phyloP scores from a whole-genome alignment of 2,888 invertebrate species.

The Lasioglossum oenotherae region DNA sequence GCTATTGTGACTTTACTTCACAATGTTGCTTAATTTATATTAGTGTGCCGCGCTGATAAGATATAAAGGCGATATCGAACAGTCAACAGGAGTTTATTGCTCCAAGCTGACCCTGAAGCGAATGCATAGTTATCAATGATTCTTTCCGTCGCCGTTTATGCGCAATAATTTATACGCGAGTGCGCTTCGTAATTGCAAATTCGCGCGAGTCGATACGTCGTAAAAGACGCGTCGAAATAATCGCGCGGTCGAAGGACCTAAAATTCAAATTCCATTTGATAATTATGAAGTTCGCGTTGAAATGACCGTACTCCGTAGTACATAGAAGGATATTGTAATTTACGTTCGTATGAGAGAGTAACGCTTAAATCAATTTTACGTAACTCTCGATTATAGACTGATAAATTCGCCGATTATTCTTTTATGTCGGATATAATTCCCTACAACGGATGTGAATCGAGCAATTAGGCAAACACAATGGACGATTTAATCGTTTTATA shows the following conservation, averaged over 20 bases:
- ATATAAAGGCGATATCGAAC: constrained; percentile 19
- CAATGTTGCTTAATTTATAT: constrained; percentile 11
- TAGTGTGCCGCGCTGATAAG: background rate
- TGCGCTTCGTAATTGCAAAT: background rate
- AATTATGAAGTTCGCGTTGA: background rate
- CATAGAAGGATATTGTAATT: background rate
- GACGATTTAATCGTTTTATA: background rate
- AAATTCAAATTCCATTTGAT: background rate
- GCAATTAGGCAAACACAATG: background rate
- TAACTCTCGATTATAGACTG: background rate
- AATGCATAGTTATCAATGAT: constrained; percentile 6
- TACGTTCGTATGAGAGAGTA: background rate
- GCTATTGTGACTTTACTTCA: background rate
- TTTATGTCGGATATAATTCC: background rate
- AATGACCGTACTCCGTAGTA: background rate
- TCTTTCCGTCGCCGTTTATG: background rate
- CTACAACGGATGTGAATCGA: background rate
- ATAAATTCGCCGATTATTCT: background rate
- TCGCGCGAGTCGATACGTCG: background rate
- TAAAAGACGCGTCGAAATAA: background rate
- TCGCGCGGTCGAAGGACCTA: background rate
- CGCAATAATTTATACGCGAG: background rate
- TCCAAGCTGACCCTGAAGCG: constrained; percentile 12
- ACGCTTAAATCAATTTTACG: background rate
- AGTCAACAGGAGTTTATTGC: background rate